Conservation (phyloP, 2,888 invertebrate species). For the Carterocephalus palaemon region DNA sequence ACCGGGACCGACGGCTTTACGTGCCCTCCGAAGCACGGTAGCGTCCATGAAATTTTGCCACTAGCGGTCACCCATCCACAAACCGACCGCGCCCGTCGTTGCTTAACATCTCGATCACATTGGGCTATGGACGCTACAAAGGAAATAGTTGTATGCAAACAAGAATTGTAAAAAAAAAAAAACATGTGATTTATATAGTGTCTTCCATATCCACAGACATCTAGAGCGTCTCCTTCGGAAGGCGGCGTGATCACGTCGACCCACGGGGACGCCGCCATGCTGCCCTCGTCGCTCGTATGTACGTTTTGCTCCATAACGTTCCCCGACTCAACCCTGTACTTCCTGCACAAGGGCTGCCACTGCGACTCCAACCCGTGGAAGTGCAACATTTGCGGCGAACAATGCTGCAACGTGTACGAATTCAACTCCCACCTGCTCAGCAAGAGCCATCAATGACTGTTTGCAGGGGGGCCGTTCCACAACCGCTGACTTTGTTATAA, state of each 20-base stretch:
- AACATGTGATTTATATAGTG: neutral
- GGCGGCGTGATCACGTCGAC: conserved; percentile 86
- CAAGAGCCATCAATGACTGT: conserved; percentile 91
- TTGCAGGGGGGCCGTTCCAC: conserved; percentile 72
- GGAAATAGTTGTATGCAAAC: no score
- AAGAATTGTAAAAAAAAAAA: neutral
- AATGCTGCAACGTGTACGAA: conserved; percentile 96
- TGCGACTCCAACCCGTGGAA: conserved; percentile 98
- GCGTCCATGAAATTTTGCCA: no score
- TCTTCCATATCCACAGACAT: conserved; percentile 46
- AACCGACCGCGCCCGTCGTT: no score
- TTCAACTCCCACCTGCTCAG: conserved; percentile 97
- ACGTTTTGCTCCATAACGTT: conserved; percentile 96
- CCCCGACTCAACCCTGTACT: conserved; percentile 96
- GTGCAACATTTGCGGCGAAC: conserved; percentile 98
- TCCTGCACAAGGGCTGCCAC: conserved; percentile 98
- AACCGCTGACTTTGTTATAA: conserved; percentile 51
- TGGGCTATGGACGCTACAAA: no score
- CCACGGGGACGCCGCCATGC: conserved; percentile 78
- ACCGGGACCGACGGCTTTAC: no score
- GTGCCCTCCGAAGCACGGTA: no score
- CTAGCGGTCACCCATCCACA: no score
- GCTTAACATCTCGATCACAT: no score
- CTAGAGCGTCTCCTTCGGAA: conserved; percentile 70
- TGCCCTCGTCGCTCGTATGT: conserved; percentile 84